Evolutionary conservation across 2,113 vertebrate genomes (phyloP).

Genomic region (Perccottus glenii): DNA sequence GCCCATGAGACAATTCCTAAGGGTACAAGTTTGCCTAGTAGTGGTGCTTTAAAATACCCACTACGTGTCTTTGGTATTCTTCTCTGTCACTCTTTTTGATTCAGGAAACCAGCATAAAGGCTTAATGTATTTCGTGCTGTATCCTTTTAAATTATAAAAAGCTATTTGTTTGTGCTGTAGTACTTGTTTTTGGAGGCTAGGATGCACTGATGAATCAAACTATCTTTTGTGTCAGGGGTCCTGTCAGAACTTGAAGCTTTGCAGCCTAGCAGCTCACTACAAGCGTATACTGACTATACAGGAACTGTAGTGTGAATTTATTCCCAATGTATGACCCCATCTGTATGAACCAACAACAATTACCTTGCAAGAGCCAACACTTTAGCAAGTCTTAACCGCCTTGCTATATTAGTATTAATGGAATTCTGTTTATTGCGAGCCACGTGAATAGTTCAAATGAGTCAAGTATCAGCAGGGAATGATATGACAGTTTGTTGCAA

Average conservation of each 20-base stretch:
- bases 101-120: not conserved
- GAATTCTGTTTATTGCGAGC: constrained; percentile 45
- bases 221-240: constrained; percentile 25
- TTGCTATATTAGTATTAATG: constrained; percentile 48
- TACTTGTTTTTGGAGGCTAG: constrained; percentile 3
- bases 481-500: constrained; percentile 21
- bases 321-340: constrained; percentile 13
- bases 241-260: constrained; percentile 21
- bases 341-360: constrained; percentile 9
- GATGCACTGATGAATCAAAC: constrained; percentile 39
- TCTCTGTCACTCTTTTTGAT: constrained; percentile 25
- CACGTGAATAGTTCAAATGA: constrained; percentile 48
- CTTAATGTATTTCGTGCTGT: not conserved
- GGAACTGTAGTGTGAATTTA: constrained; percentile 15
- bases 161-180: constrained; percentile 2
- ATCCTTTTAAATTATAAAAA: not conserved
- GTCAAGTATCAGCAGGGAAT: constrained; percentile 32
- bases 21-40: constrained; percentile 49
- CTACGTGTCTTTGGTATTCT: constrained; percentile 32
- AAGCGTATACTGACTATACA: constrained; percentile 8
- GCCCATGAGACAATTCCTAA: constrained; percentile 17
- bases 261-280: constrained; percentile 9
- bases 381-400: constrained; percentile 30
- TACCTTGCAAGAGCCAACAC: constrained; percentile 32
- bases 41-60: constrained; percentile 45